Percentiles rank a stretch among this genome's conserved stretches.
Evolutionary conservation across 2,113 vertebrate genomes (phyloP).

Genomic region (Cricetomys ansorgei): DNA sequence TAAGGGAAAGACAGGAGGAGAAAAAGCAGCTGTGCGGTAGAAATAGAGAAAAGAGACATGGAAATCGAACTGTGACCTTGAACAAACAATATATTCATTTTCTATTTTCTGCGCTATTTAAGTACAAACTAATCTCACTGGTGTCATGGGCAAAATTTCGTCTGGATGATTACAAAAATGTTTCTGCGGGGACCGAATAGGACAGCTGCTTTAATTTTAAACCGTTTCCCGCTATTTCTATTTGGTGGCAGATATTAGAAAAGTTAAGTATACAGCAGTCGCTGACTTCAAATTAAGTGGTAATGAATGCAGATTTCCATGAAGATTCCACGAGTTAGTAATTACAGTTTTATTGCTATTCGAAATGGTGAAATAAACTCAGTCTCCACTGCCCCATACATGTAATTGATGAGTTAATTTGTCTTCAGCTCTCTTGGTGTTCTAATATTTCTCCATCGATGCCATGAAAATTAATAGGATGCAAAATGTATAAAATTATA

Average conservation of each 20-base stretch:
- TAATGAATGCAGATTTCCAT: conserved; percentile 86
- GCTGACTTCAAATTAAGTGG: conserved; percentile 85
- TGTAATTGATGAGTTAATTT: conserved; percentile 91
- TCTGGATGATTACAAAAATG: conserved; percentile 71
- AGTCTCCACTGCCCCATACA: conserved; percentile 83
- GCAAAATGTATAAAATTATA: conserved; percentile 87
- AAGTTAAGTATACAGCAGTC: conserved; percentile 80
- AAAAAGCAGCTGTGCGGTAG: background rate
- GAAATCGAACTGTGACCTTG: conserved; percentile 42
- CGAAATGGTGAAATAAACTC: conserved; percentile 86
- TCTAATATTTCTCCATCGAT: conserved; percentile 87
- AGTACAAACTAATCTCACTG: conserved; percentile 71
- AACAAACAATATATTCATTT: conserved; percentile 73
- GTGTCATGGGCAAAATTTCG: conserved; percentile 74
- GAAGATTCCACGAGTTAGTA: conserved; percentile 84
- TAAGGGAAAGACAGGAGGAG: background rate
- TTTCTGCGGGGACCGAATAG: conserved; percentile 53
- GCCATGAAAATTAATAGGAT: conserved; percentile 90
- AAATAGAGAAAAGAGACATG: background rate
- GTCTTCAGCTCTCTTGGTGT: conserved; percentile 84
- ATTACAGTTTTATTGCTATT: conserved; percentile 86
- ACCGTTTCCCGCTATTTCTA: conserved; percentile 66
- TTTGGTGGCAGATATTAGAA: conserved; percentile 64
- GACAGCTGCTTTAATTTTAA: conserved; percentile 74
- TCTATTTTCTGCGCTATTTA: conserved; percentile 77